A percentile compares a stretch with the other conserved stretches of the same genome.
phyloP scores from a whole-genome alignment of 2,888 invertebrate genomes.

The Cylloceria caligata region DNA sequence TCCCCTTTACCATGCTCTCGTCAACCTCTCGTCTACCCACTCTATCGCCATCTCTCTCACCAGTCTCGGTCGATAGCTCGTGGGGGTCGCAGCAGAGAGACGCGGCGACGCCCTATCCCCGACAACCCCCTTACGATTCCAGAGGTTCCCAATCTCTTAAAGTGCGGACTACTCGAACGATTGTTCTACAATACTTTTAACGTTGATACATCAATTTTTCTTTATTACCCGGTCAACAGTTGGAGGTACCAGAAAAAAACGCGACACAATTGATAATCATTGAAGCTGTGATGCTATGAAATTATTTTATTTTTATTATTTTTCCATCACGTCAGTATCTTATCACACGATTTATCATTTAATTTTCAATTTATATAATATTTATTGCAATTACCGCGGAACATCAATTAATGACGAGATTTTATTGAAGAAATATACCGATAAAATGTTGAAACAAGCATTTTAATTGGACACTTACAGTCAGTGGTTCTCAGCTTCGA shows the following conservation, averaged over 20 bases:
- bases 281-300: not conserved
- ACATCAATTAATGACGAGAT: not conserved
- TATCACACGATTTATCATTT: too few species aligned
- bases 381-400: not conserved
- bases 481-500: constrained; percentile 58
- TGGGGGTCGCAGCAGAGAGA: constrained; percentile 83
- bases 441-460: not conserved
- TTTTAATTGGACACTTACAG: not conserved
- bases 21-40: constrained; percentile 65
- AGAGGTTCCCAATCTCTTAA: constrained; percentile 81
- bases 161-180: constrained; percentile 31
- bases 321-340: too few species aligned
- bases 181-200: not conserved
- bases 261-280: not conserved
- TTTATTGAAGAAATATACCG: not conserved
- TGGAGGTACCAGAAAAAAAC: not conserved
- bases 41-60: constrained; percentile 68
- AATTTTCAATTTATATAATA: not conserved
- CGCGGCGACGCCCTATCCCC: constrained; percentile 84
- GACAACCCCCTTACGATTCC: constrained; percentile 77
- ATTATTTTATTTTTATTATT: not conserved
- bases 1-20: constrained; percentile 8
- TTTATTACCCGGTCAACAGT: not conserved
- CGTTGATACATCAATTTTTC: constrained; percentile 6
- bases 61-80: constrained; percentile 83